Base-by-base conservation (phyloP, 2,113 vertebrate genomes). In the Bos taurus region DNA sequence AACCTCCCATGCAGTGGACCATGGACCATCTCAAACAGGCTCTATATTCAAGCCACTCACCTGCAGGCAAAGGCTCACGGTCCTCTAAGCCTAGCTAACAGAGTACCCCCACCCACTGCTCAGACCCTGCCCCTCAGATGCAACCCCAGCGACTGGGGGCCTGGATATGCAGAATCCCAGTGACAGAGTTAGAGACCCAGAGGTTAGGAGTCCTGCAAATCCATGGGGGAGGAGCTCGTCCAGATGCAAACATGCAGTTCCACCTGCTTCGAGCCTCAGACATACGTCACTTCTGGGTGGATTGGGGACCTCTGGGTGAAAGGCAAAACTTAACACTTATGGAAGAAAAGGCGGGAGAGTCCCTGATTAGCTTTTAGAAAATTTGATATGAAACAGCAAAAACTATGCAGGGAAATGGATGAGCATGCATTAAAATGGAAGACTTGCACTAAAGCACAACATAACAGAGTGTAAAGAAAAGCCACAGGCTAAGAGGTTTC, bases 391-490 rank as follows among this genome's bases (percentile, higher is more conserved):
- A 83, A 78, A 87, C 0, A 89, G 60, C 54, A 92, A 67, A 95
- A 81, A 14, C 33, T 17, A n/a, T 1, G 30, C 57, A 90, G 33
- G n/a, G 48, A 81, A 81, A 81, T 2, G 21, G 5, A 54, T 11
- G 11, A 83, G 4, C 46, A 26, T n/a, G 6, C 36, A 77, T 59
- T 10, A 89, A 77, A 82, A 78, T 17, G 56, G 59, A 90, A 90
- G 90, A 67, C n/a, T 16, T 67, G 3, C 6, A 87, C 12, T 36
- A 59, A 82, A 67, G 46, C 67, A 82, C 7, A 87, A 43, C 7
- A 28, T 48, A 77, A 64, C 13, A 10, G 92, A 52, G 78, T 60
- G 56, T 52, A 74, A 91, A 74, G 52, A 26, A 83, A 85, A 97
- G 64, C 21, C 78, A 57, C 33, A 62, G 36, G 33, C 12, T 3